These are phyloP conservation scores for Rhinoraja longicauda DNA, from an alignment of 2,797 vertebrate species.

Conservation along the genomic window DNA sequence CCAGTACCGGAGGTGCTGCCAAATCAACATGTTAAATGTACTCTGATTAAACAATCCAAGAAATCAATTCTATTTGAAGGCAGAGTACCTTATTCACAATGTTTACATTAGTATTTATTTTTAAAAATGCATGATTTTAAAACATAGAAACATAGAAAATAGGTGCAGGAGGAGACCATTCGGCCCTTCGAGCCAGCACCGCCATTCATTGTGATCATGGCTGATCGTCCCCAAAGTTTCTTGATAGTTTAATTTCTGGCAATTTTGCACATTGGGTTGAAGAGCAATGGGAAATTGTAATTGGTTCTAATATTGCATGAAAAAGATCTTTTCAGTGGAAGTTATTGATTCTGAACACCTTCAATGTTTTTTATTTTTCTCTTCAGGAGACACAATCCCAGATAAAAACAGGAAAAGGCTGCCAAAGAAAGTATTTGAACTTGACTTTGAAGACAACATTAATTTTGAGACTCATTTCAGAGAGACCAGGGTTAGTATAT, in stretches of 20 bases:
- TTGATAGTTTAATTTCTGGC: neutral
- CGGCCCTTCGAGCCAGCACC: too few relatives aligned
- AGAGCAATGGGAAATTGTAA: neutral
- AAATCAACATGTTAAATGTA: too few relatives aligned
- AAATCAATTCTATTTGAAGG: neutral
- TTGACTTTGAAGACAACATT: constrained; percentile 74
- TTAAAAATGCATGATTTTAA: neutral
- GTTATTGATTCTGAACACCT: neutral
- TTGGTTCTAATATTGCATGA: neutral
- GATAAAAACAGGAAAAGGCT: constrained; percentile 57
- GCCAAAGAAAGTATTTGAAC: constrained; percentile 68
- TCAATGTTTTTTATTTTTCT: neutral
- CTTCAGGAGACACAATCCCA: constrained; percentile 39
- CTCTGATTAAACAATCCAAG: too few relatives aligned
- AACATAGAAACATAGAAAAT: too few relatives aligned
- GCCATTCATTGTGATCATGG: too few relatives aligned
- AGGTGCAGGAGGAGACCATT: too few relatives aligned
- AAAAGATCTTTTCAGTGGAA: neutral
- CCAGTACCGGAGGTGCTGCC: too few relatives aligned
- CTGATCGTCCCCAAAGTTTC: too few relatives aligned
- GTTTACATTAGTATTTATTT: neutral
- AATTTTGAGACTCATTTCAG: constrained; percentile 72
- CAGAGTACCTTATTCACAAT: neutral
- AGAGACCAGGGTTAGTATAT: constrained; percentile 67
- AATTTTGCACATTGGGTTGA: neutral